phyloP scores from a whole-genome alignment of 2,888 invertebrate species.

The Idaea aversata region DNA sequence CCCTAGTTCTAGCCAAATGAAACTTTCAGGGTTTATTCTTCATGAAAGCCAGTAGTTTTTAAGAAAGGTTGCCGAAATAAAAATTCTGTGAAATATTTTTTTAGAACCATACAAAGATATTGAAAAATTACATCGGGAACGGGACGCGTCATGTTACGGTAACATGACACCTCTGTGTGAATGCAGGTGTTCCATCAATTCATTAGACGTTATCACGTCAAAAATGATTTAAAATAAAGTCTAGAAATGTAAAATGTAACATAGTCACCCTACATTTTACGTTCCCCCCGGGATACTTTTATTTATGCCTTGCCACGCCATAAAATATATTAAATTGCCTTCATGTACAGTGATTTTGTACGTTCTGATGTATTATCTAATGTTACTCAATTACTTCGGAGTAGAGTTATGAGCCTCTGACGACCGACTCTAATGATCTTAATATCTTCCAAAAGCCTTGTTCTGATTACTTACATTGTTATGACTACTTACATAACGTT shows the following conservation, averaged over 20 bases:
- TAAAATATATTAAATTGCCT: conserved; percentile 29
- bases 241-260: not conserved
- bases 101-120: too few species aligned
- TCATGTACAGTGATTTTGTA: conserved; percentile 20
- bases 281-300: conserved; percentile 21
- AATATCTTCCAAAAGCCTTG: conserved; percentile 1
- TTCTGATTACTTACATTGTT: not conserved
- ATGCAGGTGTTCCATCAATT: too few species aligned
- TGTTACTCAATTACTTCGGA: conserved; percentile 20
- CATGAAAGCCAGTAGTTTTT: too few species aligned
- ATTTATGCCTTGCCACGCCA: conserved; percentile 25
- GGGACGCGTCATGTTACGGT: too few species aligned
- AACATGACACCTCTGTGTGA: too few species aligned
- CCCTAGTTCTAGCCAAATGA: too few species aligned
- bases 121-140: too few species aligned
- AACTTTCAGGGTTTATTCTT: too few species aligned
- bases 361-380: conserved; percentile 23
- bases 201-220: too few species aligned
- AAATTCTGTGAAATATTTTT: too few species aligned
- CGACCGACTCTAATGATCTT: not conserved
- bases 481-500: not conserved
- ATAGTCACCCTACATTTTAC: conserved; percentile 11
- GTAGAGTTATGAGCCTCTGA: conserved; percentile 12
- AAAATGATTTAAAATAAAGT: not conserved
- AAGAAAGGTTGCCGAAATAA: too few species aligned